Evolutionary conservation across 2,113 vertebrate species (phyloP).

Genomic region (Lates calcarifer): DNA sequence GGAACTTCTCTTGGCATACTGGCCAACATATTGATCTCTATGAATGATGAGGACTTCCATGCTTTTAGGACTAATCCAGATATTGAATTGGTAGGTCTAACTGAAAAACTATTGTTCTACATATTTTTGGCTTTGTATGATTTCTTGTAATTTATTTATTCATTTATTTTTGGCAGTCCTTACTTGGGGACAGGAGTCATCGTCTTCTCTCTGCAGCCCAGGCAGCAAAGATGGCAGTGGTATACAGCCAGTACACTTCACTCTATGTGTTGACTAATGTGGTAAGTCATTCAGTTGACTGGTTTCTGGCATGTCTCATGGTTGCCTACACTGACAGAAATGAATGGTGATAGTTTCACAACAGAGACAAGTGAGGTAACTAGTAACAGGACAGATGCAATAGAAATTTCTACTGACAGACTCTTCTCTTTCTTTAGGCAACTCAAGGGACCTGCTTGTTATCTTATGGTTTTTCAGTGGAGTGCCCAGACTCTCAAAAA

Average conservation of each 20-base stretch:
- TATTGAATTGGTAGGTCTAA: constrained; percentile 85
- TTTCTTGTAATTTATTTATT: too few species aligned
- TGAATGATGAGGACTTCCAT: constrained; percentile 91
- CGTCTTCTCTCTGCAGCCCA: constrained; percentile 91
- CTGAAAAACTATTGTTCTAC: neutral
- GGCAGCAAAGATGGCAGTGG: constrained; percentile 90
- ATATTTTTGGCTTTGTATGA: neutral
- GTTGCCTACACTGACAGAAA: neutral
- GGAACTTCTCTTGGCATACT: constrained; percentile 92
- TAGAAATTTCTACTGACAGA: neutral
- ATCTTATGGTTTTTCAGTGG: constrained; percentile 89
- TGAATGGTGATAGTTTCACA: neutral
- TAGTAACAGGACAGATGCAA: neutral
- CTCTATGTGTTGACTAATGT: constrained; percentile 92
- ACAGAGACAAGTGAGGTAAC: neutral
- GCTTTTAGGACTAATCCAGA: constrained; percentile 86
- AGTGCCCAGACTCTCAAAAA: constrained; percentile 82
- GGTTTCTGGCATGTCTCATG: neutral
- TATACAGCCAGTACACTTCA: constrained; percentile 91
- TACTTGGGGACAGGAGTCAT: constrained; percentile 86
- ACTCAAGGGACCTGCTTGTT: constrained; percentile 91
- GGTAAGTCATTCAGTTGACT: constrained; percentile 79
- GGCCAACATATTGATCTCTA: constrained; percentile 92
- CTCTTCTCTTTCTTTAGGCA: constrained; percentile 79
- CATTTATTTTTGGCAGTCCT: constrained; percentile 73